Evolutionary conservation across 2,797 vertebrate genomes (phyloP).

Genomic region (Pteronotus mesoamericanus): DNA sequence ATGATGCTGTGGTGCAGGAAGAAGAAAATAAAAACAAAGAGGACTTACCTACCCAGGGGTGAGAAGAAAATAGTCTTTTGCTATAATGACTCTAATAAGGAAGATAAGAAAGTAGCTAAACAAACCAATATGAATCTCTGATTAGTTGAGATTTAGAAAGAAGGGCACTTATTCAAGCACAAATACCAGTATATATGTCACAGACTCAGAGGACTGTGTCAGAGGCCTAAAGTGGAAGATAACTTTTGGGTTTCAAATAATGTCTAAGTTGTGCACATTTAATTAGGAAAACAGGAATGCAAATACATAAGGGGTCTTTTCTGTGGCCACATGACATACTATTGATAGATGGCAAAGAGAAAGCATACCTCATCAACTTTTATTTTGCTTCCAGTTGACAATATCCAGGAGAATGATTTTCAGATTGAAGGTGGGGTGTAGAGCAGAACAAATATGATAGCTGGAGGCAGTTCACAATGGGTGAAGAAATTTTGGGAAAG

Average conservation of each 20-base stretch:
- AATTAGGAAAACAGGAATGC: neutral
- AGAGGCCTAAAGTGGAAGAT: neutral
- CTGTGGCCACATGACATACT: neutral
- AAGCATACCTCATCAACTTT: neutral
- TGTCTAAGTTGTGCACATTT: neutral
- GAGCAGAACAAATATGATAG: neutral
- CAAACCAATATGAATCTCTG: neutral
- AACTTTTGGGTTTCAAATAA: neutral
- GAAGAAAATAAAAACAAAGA: neutral
- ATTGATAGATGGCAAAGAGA: neutral
- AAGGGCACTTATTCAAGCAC: neutral
- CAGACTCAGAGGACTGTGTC: neutral
- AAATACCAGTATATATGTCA: neutral
- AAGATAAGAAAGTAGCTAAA: neutral
- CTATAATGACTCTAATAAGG: neutral
- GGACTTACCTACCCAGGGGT: neutral
- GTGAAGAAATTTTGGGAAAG: neutral
- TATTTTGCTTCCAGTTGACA: constrained; percentile 14
- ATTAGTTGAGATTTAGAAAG: neutral
- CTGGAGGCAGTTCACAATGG: neutral
- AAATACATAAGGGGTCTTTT: neutral
- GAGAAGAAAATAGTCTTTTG: neutral
- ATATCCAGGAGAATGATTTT: constrained; percentile 21
- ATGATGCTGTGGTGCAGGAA: neutral
- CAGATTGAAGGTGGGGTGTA: neutral